phyloP scores from a whole-genome alignment of 1,140 invertebrate genomes.

The Lordiphosa clarofinis region DNA sequence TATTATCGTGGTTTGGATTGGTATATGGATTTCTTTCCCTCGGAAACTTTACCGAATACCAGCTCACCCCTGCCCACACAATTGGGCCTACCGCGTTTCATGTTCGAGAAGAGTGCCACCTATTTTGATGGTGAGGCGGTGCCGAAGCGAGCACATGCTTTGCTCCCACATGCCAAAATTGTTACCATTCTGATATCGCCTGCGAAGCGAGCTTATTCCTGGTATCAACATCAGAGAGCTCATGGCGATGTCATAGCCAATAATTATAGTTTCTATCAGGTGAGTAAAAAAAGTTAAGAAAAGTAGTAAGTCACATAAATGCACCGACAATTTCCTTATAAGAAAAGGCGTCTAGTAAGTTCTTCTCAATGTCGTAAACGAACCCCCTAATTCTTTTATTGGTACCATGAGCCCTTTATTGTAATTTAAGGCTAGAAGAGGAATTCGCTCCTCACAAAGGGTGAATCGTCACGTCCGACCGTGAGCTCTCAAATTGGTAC shows the following conservation, averaged over 20 bases:
- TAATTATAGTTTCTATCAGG: constrained; percentile 95
- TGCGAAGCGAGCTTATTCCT: constrained; percentile 97
- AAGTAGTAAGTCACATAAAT: too few relatives aligned
- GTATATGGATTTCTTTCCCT: constrained; percentile 97
- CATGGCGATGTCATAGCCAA: constrained; percentile 94
- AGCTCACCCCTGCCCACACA: constrained; percentile 81
- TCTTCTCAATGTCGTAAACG: too few relatives aligned
- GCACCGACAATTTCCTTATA: too few relatives aligned
- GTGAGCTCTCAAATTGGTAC: too few relatives aligned
- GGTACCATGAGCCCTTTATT: too few relatives aligned
- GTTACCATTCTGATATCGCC: constrained; percentile 97
- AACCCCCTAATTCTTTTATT: too few relatives aligned
- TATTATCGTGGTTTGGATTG: constrained; percentile 97
- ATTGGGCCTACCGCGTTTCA: constrained; percentile 36
- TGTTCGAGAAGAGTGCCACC: constrained; percentile 99
- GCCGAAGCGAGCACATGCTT: constrained; percentile 91
- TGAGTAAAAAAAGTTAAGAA: too few relatives aligned
- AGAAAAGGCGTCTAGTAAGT: too few relatives aligned
- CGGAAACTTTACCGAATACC: constrained; percentile 82
- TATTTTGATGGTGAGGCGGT: constrained; percentile 98
- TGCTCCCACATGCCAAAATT: constrained; percentile 95
- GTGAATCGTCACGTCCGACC: too few relatives aligned
- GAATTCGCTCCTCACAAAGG: too few relatives aligned
- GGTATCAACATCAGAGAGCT: constrained; percentile 98
- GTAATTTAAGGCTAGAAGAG: too few relatives aligned